phyloP scores from a whole-genome alignment of 2,888 invertebrate genomes.

The Thyatira batis region DNA sequence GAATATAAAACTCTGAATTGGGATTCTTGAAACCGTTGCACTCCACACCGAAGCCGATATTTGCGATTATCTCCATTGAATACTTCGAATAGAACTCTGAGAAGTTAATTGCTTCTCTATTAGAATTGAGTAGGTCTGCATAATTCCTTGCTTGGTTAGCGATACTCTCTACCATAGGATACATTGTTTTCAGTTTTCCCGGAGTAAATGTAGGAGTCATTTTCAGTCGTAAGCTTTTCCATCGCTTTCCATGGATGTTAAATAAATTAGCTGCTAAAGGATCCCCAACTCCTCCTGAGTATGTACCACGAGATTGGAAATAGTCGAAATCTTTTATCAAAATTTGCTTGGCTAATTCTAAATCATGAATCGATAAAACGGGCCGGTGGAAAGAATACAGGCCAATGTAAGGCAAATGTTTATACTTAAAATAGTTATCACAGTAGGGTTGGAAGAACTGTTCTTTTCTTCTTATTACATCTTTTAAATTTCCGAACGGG shows the following conservation, averaged over 20 bases:
- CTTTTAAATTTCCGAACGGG: conserved; percentile 84
- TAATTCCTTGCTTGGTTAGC: conserved; percentile 76
- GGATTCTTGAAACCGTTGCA: conserved; percentile 81
- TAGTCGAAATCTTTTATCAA: conserved; percentile 84
- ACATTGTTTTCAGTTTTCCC: conserved; percentile 86
- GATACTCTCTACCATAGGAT: conserved; percentile 81
- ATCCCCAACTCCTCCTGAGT: conserved; percentile 83
- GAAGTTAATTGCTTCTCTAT: conserved; percentile 70
- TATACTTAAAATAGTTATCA: conserved; percentile 81
- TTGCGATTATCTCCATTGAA: conserved; percentile 84
- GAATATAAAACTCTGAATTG: conserved; percentile 76
- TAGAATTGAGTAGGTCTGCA: conserved; percentile 49
- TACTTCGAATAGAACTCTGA: conserved; percentile 82
- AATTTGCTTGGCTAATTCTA: conserved; percentile 82
- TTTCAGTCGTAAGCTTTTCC: conserved; percentile 84
- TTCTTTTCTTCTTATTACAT: conserved; percentile 77
- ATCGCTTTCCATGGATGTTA: conserved; percentile 79
- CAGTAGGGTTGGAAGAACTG: conserved; percentile 84
- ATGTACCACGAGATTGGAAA: conserved; percentile 85
- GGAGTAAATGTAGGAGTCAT: conserved; percentile 86
- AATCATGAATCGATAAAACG: conserved; percentile 84
- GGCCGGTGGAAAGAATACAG: conserved; percentile 84
- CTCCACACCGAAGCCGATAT: conserved; percentile 84
- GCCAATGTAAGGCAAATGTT: conserved; percentile 78
- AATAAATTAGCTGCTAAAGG: conserved; percentile 84